Evolutionary conservation across 1,140 invertebrate genomes (phyloP).

Genomic region (Diorhabda carinulata): DNA sequence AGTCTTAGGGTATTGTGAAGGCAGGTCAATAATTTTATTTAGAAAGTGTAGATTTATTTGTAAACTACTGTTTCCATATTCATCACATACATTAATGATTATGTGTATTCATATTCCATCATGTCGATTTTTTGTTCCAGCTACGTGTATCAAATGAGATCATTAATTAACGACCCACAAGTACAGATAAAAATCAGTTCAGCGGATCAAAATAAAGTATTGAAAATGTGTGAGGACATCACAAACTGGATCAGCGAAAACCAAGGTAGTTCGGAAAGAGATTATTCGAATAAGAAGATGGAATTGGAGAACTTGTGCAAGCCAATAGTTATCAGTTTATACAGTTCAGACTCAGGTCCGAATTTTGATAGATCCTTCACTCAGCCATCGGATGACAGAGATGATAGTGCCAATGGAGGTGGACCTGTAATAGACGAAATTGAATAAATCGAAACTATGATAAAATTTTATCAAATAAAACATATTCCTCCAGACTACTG

Average conservation of each 20-base stretch:
- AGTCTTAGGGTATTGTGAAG: too few relatives aligned
- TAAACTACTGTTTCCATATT: too few relatives aligned
- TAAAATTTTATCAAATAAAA: too few relatives aligned
- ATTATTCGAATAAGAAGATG: constrained; percentile 56
- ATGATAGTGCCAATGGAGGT: constrained; percentile 35
- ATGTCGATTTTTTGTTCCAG: neutral
- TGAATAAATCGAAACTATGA: constrained; percentile 50
- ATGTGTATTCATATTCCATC: too few relatives aligned
- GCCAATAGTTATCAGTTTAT: constrained; percentile 51
- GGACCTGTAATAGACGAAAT: constrained; percentile 69
- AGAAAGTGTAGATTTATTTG: too few relatives aligned
- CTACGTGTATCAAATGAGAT: constrained; percentile 69
- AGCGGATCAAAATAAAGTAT: constrained; percentile 46
- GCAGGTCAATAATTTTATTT: too few relatives aligned
- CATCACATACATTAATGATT: too few relatives aligned
- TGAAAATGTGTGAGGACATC: constrained; percentile 52
- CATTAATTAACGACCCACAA: constrained; percentile 48
- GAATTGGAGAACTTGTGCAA: constrained; percentile 54
- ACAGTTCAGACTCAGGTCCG: constrained; percentile 32
- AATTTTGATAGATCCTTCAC: constrained; percentile 34
- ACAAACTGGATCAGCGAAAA: constrained; percentile 65
- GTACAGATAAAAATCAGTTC: constrained; percentile 42
- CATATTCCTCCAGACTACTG: too few relatives aligned
- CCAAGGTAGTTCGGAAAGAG: constrained; percentile 55
- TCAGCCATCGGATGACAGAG: constrained; percentile 47